These are phyloP conservation scores for Dilophus febrilis DNA, from an alignment of 2,888 invertebrate genomes.

Conservation along the genomic window DNA sequence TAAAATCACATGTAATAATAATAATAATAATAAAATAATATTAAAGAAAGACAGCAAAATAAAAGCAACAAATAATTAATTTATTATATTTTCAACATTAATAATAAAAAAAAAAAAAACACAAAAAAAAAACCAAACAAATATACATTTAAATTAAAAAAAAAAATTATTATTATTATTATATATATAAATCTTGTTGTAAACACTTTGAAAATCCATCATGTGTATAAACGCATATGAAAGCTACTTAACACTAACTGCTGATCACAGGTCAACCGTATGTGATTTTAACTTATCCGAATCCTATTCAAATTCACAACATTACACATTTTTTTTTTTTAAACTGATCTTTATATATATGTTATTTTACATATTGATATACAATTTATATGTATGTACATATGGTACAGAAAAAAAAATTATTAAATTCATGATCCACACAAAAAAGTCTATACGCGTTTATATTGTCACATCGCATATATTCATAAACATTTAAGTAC, in stretches of 20 bases:
- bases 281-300: conserved; percentile 13
- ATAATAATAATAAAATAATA: no score
- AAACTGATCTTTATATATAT: background rate
- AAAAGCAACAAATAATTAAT: no score
- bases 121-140: background rate
- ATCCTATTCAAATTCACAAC: conserved; percentile 6
- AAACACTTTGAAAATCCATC: conserved; percentile 3
- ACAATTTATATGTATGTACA: background rate
- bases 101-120: background rate
- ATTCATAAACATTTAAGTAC: no score
- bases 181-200: background rate
- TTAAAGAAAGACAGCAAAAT: no score
- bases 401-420: no score
- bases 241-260: conserved; percentile 12
- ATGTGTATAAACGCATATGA: conserved; percentile 11
- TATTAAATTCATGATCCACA: no score
- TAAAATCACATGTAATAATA: no score
- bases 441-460: no score
- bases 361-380: background rate
- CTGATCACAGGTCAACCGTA: conserved; percentile 12
- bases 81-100: no score
- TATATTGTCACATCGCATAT: no score
- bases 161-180: background rate
- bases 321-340: background rate
- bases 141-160: background rate